Base-by-base conservation (phyloP, 2,113 vertebrate genomes). In the Oostethus manadensis region DNA sequence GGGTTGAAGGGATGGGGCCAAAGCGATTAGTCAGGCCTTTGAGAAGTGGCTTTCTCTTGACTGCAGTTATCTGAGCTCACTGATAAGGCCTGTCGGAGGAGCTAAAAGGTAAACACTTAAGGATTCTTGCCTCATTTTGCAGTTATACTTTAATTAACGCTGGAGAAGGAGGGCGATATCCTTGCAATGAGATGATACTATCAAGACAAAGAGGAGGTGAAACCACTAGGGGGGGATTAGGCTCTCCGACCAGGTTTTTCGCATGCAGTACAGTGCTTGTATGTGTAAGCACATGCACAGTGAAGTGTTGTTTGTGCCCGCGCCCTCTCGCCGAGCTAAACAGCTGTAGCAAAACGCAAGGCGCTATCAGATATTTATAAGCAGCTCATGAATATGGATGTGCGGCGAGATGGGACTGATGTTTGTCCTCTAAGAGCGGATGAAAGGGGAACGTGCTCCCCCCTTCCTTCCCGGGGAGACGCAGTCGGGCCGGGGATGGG, bases 361-460 rank as follows among this genome's bases (percentile, higher is more conserved):
- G 78, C 73, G 68, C 86, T 85, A 89, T 91, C 88, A 89, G 89
- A 91, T 91, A 90, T 91, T 91, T 90, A 91, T 89, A 90, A 89
- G 88, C 82, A 62, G 44, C 83, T 91, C 89, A 91, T 91, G 87
- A 91, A 91, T 91, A 91, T 91, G 89, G 86, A 89, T 88, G 83
- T 69, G 58, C 67, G 61, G 80, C 51, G 64, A 86, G 84, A 90
- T 87, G 85, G 88, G 88, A 88, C 87, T 90, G 90, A 90, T 90
- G 89, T 91, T 91, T 90, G 90, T 91, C 90, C 90, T 91, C 90
- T 89, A 90, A 88, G 81, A 89, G 86, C 75, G 88, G 88, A 90
- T 90, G 88, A 90, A 91, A 91, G 90, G 88, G 86, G 89, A 90
- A 88, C 79, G 74, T 78, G 81, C 81, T 88, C 81, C 29, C 29